Conservation (phyloP, 2,797 vertebrate genomes). For the Lepilemur septentrionalis region DNA sequence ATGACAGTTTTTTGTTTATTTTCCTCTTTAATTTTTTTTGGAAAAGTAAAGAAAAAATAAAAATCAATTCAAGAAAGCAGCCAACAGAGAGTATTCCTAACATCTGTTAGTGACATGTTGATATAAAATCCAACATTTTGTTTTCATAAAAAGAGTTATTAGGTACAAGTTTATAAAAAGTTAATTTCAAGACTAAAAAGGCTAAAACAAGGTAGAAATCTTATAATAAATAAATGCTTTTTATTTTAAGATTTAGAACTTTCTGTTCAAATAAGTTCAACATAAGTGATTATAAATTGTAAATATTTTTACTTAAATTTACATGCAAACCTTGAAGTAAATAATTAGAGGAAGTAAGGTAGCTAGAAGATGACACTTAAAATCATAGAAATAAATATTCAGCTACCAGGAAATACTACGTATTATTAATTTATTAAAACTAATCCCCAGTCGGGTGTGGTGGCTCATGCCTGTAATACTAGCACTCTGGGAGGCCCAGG, state of each 20-base stretch:
- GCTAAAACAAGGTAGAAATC: background rate
- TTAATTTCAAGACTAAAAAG: background rate
- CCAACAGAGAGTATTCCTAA: background rate
- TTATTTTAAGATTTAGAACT: background rate
- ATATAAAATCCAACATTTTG: constrained; percentile 10
- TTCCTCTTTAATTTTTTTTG: constrained; percentile 51
- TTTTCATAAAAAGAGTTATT: constrained; percentile 34
- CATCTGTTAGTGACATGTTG: constrained; percentile 35
- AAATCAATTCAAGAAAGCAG: constrained; percentile 32
- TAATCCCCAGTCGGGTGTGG: background rate
- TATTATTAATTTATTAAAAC: background rate
- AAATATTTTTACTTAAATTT: constrained; percentile 15
- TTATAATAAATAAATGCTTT: background rate
- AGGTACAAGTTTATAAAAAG: background rate
- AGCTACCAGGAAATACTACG: background rate
- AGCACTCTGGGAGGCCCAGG: too few species aligned
- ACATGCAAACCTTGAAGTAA: background rate
- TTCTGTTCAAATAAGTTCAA: constrained; percentile 30
- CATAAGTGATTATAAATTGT: background rate
- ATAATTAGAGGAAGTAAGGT: background rate
- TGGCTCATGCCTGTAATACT: too few species aligned
- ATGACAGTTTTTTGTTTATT: constrained; percentile 49
- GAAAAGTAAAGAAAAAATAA: constrained; percentile 52
- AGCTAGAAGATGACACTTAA: background rate
- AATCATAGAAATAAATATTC: background rate